Evolutionary conservation across 2,888 invertebrate genomes (phyloP), one percentile per base, ranked within the genome.

Genomic region (Leptinotarsa tumamoca): DNA sequence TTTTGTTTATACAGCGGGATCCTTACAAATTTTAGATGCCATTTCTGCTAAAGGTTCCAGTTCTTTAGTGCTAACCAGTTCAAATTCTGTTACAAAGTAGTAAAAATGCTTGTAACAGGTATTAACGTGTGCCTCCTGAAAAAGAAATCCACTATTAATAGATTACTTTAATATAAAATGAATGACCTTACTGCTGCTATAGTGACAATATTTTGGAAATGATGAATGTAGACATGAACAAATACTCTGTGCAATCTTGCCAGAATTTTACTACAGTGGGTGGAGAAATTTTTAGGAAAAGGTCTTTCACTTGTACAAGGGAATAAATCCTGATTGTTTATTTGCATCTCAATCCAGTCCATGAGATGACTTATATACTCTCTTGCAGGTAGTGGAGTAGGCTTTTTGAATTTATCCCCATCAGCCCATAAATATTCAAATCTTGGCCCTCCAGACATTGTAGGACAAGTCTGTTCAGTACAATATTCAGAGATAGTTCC

Each of bases 41-140:
- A 95, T 94, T 88, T 94, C 94, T 21, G 91, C 90, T 80, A 97
- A 88, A 1, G 97, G 97, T 86, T 97, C 96, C 80, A 97, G 88
- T 88, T 97, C 97, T 86, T 95, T 95, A 51, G 91, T 88, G 81
- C 94, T 94, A 67, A 98, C 93, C 83, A 97, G 89, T 84, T 94
- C 94, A 86, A 96, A 96, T 88, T 97, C 96, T 67, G 92, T 93
- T 23, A 97, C 94, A 88, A 98, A 97, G 86, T 95, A 97, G 87
- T 95, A 97, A 88, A 96, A 97, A 88, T 97, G 97, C 87, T 97
- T 97, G 90, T 97, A 97, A 86, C 97, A 97, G 1, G 96, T 96
- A 88, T 97, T 97, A 0, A 96, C 95, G 85, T 97, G 97, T 21
- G 97, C 96, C 88, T 97, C 96, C 95, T 95, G 87, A 58, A 90